Evolutionary conservation across 2,888 invertebrate genomes (phyloP).

Genomic region (Diarsia rubi): DNA sequence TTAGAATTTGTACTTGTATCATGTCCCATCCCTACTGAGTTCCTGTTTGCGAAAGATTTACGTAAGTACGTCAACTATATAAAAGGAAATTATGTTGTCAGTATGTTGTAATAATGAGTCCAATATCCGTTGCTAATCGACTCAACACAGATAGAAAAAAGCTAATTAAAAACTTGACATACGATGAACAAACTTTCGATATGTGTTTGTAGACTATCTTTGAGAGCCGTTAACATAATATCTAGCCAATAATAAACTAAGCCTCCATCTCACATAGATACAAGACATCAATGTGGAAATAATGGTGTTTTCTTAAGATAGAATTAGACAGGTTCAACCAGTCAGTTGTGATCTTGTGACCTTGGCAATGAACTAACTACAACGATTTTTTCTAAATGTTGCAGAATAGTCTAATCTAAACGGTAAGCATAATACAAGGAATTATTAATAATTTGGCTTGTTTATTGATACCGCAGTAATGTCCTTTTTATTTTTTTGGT

Average conservation of each 20-base stretch:
- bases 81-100: conserved; percentile 15
- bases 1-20: background rate
- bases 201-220: no score
- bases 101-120: conserved; percentile 12
- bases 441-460: background rate
- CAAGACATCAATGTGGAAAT: background rate
- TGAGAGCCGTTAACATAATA: background rate
- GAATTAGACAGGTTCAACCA: background rate
- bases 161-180: background rate
- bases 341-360: conserved; percentile 11
- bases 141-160: background rate
- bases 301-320: background rate
- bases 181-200: background rate
- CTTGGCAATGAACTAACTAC: conserved; percentile 18
- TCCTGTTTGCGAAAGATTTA: conserved; percentile 37
- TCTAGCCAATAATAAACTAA: background rate
- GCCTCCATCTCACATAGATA: background rate
- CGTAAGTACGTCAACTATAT: conserved; percentile 8
- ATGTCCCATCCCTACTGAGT: background rate
- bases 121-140: conserved; percentile 24
- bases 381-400: background rate
- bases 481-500: background rate
- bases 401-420: background rate
- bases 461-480: background rate
- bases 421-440: background rate